Evolutionary conservation across 2,113 vertebrate genomes (phyloP).

Genomic region (Pachypanchax playfairii): DNA sequence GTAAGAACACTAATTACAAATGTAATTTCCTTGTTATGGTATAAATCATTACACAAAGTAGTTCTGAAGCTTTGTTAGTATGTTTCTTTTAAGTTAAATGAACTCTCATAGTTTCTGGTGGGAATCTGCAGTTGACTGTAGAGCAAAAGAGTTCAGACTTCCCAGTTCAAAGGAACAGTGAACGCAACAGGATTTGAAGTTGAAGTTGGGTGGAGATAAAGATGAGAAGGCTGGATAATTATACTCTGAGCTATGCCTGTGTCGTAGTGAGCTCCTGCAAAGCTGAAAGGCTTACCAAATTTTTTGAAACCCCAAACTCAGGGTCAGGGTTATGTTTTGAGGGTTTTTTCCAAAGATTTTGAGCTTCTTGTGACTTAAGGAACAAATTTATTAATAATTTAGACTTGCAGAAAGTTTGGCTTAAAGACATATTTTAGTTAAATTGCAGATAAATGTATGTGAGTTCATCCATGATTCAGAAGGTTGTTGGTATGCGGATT

Average conservation of each 20-base stretch:
- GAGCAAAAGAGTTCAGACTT: background rate
- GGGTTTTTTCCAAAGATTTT: background rate
- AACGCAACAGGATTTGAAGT: background rate
- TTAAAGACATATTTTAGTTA: too few relatives aligned
- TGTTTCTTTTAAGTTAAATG: background rate
- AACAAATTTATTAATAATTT: background rate
- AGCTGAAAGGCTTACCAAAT: background rate
- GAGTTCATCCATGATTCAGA: too few relatives aligned
- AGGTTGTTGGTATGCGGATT: too few relatives aligned
- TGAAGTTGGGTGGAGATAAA: constrained; percentile 1
- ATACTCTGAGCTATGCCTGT: background rate
- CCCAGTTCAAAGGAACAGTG: background rate
- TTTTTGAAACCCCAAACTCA: background rate
- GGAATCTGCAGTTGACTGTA: background rate
- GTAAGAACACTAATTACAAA: too few relatives aligned
- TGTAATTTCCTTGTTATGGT: too few relatives aligned
- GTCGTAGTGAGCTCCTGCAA: background rate
- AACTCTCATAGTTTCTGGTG: background rate
- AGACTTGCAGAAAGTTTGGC: too few relatives aligned
- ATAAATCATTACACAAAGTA: background rate
- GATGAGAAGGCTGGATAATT: background rate
- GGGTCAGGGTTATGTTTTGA: background rate
- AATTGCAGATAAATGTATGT: too few relatives aligned
- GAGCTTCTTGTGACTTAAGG: background rate
- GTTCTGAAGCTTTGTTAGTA: background rate